A percentile compares a stretch with the other conserved stretches of the same genome.
Evolutionary conservation across 1,140 invertebrate species (phyloP).

Genomic region (Heliothis virescens): DNA sequence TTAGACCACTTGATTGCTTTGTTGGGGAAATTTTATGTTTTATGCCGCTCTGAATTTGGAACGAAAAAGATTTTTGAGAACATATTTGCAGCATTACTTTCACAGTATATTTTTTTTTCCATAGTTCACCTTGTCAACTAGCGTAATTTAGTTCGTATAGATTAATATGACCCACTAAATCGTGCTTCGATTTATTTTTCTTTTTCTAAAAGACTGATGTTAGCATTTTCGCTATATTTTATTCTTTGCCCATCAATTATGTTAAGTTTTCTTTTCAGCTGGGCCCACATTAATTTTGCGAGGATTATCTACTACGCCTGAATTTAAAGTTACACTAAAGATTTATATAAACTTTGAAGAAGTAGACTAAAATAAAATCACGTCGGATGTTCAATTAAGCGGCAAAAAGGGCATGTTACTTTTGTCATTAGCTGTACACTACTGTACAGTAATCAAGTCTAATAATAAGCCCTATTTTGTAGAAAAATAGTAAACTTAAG

Average conservation of each 20-base stretch:
- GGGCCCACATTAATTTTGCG: constrained; percentile 21
- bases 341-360: constrained; percentile 11
- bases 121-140: too few species aligned
- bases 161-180: too few species aligned
- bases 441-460: too few species aligned
- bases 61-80: not conserved
- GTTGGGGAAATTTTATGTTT: not conserved
- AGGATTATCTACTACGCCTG: constrained; percentile 7
- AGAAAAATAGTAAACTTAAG: too few species aligned
- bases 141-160: too few species aligned
- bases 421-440: too few species aligned
- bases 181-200: not conserved
- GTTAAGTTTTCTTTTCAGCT: constrained; percentile 19
- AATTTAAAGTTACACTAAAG: constrained; percentile 22
- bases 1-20: not conserved
- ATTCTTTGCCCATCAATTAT: constrained; percentile 24
- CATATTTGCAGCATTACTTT: not conserved
- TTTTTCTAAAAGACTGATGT: not conserved
- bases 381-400: not conserved
- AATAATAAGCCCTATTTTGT: too few species aligned
- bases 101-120: too few species aligned
- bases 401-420: not conserved
- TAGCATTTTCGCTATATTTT: constrained; percentile 6
- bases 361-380: too few species aligned
- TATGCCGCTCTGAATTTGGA: not conserved